Evolutionary conservation across 2,888 invertebrate species (phyloP).

Genomic region (Euphydryas editha): DNA sequence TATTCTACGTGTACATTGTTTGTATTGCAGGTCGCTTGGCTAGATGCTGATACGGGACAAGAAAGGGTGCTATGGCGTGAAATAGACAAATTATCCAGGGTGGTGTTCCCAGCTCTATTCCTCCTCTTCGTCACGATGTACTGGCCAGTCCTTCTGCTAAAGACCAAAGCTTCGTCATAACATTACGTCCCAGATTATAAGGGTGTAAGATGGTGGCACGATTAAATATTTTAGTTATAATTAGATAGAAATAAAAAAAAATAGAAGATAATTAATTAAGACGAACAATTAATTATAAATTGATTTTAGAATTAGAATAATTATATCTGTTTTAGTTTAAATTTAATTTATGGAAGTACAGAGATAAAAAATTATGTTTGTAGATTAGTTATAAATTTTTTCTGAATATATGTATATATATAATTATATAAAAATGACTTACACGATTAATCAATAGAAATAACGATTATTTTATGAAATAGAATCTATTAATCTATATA

Average conservation of each 20-base stretch:
- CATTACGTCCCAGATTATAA: constrained; percentile 39
- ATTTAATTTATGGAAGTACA: too few species aligned
- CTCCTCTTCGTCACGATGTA: constrained; percentile 89
- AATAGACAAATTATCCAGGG: constrained; percentile 90
- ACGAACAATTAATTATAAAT: too few species aligned
- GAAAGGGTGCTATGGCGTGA: constrained; percentile 90
- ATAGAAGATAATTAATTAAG: not conserved
- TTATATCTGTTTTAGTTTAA: too few species aligned
- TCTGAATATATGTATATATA: too few species aligned
- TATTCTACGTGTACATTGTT: not conserved
- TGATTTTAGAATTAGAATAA: too few species aligned
- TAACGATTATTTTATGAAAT: too few species aligned
- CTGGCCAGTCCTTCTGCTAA: constrained; percentile 90
- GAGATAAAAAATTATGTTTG: too few species aligned
- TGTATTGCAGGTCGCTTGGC: constrained; percentile 83
- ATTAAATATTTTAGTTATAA: not conserved
- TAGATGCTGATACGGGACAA: constrained; percentile 87
- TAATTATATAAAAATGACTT: too few species aligned
- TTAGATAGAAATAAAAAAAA: not conserved
- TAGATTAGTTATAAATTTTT: too few species aligned
- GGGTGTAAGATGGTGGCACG: constrained; percentile 6
- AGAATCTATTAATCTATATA: too few species aligned
- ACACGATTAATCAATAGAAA: too few species aligned
- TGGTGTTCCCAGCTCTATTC: constrained; percentile 91
- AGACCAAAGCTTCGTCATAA: constrained; percentile 82